Conservation (phyloP, 2,797 vertebrate genomes). For the Onychomys torridus region DNA sequence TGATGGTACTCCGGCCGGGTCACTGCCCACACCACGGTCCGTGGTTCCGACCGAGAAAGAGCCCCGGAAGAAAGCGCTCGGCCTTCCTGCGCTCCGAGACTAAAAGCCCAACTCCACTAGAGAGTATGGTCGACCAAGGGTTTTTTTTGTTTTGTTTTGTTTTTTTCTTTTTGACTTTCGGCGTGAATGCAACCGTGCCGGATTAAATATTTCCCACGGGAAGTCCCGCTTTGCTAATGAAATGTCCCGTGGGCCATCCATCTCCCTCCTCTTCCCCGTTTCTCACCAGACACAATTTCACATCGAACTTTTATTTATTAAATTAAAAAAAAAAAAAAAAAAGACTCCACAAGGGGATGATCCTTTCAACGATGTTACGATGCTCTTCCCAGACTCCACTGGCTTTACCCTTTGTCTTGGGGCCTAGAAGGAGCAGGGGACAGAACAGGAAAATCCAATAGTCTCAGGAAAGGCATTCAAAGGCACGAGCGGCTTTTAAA, state of each 20-base stretch:
- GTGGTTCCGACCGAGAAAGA: neutral
- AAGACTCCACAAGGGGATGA: slow-evolving; percentile 74
- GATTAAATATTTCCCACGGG: neutral
- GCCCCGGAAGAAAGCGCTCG: neutral
- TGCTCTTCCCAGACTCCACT: slow-evolving; percentile 65
- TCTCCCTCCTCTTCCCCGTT: neutral
- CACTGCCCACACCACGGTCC: neutral
- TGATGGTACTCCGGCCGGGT: fast-evolving
- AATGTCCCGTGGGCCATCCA: neutral
- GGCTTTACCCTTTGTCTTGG: slow-evolving; percentile 70
- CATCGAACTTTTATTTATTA: slow-evolving; percentile 81
- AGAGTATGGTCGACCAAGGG: neutral
- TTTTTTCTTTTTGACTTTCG: neutral
- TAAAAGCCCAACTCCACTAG: neutral
- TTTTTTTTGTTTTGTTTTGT: neutral
- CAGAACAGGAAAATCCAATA: slow-evolving; percentile 75
- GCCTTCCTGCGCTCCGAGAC: neutral
- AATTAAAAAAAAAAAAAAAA: slow-evolving; percentile 76
- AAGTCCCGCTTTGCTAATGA: neutral
- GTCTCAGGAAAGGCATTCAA: slow-evolving; percentile 79
- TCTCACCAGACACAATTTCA: slow-evolving; percentile 73
- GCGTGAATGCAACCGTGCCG: neutral
- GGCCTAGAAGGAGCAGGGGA: slow-evolving; percentile 59
- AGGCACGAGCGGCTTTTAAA: slow-evolving; percentile 83
- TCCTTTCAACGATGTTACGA: slow-evolving; percentile 53